These are phyloP conservation scores for Lycaena phlaeas DNA, from an alignment of 2,888 invertebrate species.

Conservation along the genomic window DNA sequence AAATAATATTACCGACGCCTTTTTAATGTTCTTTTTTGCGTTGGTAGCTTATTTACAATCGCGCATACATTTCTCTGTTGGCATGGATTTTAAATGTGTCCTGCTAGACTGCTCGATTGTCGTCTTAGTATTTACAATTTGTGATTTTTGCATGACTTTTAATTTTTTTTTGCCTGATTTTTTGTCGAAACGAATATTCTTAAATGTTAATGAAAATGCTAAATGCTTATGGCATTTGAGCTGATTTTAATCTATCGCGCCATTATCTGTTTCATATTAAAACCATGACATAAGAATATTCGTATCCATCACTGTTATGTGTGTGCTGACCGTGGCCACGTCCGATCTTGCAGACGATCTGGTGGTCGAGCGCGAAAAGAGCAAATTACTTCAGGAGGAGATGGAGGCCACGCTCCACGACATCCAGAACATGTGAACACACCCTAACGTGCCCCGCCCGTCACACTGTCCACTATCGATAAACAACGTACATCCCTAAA, in stretches of 20 bases:
- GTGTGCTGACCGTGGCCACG: conserved; percentile 60
- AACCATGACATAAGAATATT: conserved; percentile 21
- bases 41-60: conserved; percentile 21
- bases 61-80: conserved; percentile 34
- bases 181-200: conserved; percentile 29
- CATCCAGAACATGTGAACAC: conserved; percentile 97
- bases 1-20: background rate
- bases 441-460: conserved; percentile 29
- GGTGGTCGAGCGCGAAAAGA: conserved; percentile 94
- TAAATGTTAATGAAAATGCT: too few species aligned
- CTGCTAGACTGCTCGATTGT: conserved; percentile 55
- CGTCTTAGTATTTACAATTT: conserved; percentile 38
- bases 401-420: conserved; percentile 99
- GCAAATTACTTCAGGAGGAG: conserved; percentile 96
- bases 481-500: conserved; percentile 18
- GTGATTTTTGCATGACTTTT: conserved; percentile 52
- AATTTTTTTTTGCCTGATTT: conserved; percentile 51
- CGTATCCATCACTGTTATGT: conserved; percentile 39
- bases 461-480: conserved; percentile 27
- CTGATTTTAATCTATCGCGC: too few species aligned
- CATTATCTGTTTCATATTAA: too few species aligned
- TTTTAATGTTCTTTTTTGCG: background rate
- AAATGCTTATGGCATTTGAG: too few species aligned
- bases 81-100: conserved; percentile 56
- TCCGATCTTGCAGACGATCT: conserved; percentile 89